Evolutionary conservation across 2,113 vertebrate genomes (phyloP), one percentile per base, ranked within the genome.

Genomic region (Rana temporaria): DNA sequence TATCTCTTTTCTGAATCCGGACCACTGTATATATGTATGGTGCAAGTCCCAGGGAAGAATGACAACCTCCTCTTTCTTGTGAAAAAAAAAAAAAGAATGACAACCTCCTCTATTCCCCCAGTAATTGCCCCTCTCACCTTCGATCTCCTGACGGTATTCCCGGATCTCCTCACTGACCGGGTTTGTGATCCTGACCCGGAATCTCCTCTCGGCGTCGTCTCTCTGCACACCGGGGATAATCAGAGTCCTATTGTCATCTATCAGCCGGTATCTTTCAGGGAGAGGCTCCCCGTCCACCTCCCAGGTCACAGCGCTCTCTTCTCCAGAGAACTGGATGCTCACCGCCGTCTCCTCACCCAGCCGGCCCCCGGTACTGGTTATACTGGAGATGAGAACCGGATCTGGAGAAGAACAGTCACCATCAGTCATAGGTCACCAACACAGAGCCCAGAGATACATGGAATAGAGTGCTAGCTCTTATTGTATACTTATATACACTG

Each of bases 161-260:
- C 18, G 6, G 22, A n/a, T 72, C 14, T 72, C 52, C 52, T 72
- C 52, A 72, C 69, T 72, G 69, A 72, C 52, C 9, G 69, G 69
- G 26, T 59, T 59, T 57, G 52, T 57, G 24, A 59, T 55, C 24
- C 19, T 18, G 24, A 57, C 53, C 9, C 22, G 7, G 26, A 59
- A 18, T 32, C 17, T 57, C 8, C 71, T n/a, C 53, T 18, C 26
- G 17, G 5, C 16, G 15, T 59, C 71, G 7, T 19, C 55, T 19
- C 24, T 73, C 71, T 53, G 53, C 24, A 17, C 24, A 6, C 24
- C 34, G 16, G 20, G 69, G 69, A 72, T 72, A 56, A 72, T 53
- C 69, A 72, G 20, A 7, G 22, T 72, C 69, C 20, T 72, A 9
- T 72, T 72, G 14, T 52, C 20, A 24, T 72, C 69, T 53, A 26